Evolutionary conservation across 2,113 vertebrate genomes (phyloP), one percentile per base, ranked within the genome.

Genomic region (Zapus hudsonius): DNA sequence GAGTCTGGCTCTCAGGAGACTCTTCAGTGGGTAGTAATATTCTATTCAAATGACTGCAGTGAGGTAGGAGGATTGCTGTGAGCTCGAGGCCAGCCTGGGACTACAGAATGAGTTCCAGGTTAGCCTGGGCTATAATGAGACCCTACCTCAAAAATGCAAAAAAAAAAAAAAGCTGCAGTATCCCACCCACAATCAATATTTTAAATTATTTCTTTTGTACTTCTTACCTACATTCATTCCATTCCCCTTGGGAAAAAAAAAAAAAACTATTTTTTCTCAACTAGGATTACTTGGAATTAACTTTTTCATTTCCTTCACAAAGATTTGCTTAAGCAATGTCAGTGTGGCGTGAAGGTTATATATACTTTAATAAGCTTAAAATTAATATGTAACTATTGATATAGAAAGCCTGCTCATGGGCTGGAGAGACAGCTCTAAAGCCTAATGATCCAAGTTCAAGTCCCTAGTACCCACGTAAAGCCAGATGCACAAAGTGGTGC

Each of bases 1-100:
- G 22, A 78, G 55, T 59, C n/a, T 87, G 36, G n/a, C n/a, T 91
- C 91, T 93, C 79, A 55, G 52, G 88, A 83, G 42, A 88, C 38
- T 47, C 59, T 93, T 83, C 55, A 11, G 55, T 92, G 75, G 38
- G 17, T 38, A 64, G 29, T 23, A 84, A 25, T 61, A 66, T 81
- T 95, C n/a, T 87, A 23, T 70, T 91, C 42, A 74, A 8, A 67
- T 16, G 29, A 73, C 67, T 75, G 7, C 11, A 36, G 52, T 84
- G 73, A 52, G 52, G 52, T 13, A 52, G 52, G 52, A 52, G 52
- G 52, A 52, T 52, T 15, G 52, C 52, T 12, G 11, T 52, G 52
- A 52, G 52, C 16, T 52, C 2, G 52, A 52, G 7, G 6, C 52
- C 52, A 52, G 52, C 52, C 52, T 52, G 52, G 52, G 12, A 52